Conservation (phyloP, 37 sponge, comb jelly and placozoan genomes). For the Geodia barretti region DNA sequence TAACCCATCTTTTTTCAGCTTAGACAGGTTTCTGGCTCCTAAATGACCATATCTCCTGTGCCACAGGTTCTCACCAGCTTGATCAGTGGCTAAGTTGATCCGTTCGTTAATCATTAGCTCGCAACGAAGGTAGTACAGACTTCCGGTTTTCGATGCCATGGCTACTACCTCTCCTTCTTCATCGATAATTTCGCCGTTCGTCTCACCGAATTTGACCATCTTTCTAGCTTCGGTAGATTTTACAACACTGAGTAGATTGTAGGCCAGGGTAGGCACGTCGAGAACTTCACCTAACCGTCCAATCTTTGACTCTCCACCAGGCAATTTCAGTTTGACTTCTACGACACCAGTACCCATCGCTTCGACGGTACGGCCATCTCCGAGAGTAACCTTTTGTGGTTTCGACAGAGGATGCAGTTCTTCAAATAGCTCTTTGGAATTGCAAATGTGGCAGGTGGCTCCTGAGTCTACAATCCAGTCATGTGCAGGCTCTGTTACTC, state of each 20-base stretch:
- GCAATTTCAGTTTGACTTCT: constrained; percentile 36
- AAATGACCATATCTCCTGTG: constrained; percentile 61
- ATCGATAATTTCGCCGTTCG: constrained; percentile 24
- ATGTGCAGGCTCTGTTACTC: constrained; percentile 4
- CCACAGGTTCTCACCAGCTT: constrained; percentile 44
- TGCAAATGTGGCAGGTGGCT: constrained; percentile 46
- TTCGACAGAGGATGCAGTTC: constrained; percentile 11
- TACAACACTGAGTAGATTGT: constrained; percentile 54
- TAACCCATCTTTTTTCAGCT: constrained; percentile 30
- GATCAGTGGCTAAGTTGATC: neutral
- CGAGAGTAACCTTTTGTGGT: constrained; percentile 47
- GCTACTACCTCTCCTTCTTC: constrained; percentile 20
- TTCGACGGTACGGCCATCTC: constrained; percentile 52
- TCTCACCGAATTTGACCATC: constrained; percentile 28
- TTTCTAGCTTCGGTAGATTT: constrained; percentile 39
- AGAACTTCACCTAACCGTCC: constrained; percentile 49
- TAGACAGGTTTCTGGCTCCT: constrained; percentile 19
- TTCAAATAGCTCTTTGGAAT: constrained; percentile 27
- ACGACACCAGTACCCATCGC: constrained; percentile 35
- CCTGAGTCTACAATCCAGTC: constrained; percentile 44
- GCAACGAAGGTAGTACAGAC: constrained; percentile 28
- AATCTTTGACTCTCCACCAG: constrained; percentile 7
- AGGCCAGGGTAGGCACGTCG: constrained; percentile 49
- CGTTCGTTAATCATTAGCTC: neutral
- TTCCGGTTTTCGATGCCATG: constrained; percentile 24